Evolutionary conservation across 2,888 invertebrate species (phyloP).

Genomic region (Cryptophagus acutangulus): DNA sequence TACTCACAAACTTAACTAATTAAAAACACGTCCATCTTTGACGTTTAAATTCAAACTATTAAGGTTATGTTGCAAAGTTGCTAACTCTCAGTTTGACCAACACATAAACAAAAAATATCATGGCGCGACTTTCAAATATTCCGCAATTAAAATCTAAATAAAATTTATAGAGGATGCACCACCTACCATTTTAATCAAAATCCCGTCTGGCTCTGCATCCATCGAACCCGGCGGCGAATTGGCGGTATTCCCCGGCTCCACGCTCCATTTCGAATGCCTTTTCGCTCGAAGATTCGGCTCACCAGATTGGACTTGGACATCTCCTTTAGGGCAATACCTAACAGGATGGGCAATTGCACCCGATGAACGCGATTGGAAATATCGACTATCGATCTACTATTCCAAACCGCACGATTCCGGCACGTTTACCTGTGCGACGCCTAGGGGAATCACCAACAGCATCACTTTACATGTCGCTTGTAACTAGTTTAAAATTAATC

Average conservation of each 20-base stretch:
- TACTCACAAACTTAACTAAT: too few relatives aligned
- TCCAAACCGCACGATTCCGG: conserved; percentile 80
- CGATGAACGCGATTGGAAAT: conserved; percentile 74
- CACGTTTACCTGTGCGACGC: conserved; percentile 78
- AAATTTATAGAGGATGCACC: conserved; percentile 67
- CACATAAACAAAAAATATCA: too few relatives aligned
- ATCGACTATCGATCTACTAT: conserved; percentile 75
- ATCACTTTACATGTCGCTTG: conserved; percentile 71
- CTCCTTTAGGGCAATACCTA: conserved; percentile 70
- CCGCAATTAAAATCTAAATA: too few relatives aligned
- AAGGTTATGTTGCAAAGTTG: conserved; percentile 14
- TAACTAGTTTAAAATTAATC: conserved; percentile 45
- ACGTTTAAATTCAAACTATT: conserved; percentile 5
- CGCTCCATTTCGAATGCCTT: conserved; percentile 77
- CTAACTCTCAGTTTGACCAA: too few relatives aligned
- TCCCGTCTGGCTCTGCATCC: conserved; percentile 73
- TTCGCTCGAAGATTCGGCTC: conserved; percentile 70
- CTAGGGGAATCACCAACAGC: conserved; percentile 73
- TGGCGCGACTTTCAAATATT: conserved; percentile 14
- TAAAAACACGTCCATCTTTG: too few relatives aligned
- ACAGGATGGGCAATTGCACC: conserved; percentile 72
- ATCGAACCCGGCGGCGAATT: conserved; percentile 75
- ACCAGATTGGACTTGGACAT: conserved; percentile 87
- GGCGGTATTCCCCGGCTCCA: conserved; percentile 75
- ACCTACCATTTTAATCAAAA: conserved; percentile 71